These are phyloP conservation scores for Microcebus jonahi DNA, from an alignment of 2,113 vertebrate genomes.

Conservation along the genomic window DNA sequence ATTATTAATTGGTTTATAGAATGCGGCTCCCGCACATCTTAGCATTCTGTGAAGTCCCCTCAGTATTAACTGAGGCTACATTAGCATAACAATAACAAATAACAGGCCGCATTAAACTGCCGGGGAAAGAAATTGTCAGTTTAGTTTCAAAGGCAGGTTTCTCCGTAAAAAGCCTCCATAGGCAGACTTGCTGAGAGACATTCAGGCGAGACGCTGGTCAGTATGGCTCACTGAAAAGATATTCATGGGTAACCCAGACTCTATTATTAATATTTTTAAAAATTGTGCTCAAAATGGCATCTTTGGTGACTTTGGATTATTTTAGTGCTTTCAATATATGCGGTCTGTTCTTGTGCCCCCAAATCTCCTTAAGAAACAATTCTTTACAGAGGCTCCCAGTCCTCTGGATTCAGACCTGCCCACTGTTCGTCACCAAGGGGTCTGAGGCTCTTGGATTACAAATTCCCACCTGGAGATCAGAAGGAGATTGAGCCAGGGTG, in stretches of 20 bases:
- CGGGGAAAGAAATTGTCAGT: slow-evolving; percentile 37
- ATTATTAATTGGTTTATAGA: slow-evolving; percentile 73
- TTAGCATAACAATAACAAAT: slow-evolving; percentile 66
- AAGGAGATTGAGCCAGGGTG: neutral
- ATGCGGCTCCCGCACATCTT: slow-evolving; percentile 35
- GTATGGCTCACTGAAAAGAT: slow-evolving; percentile 59
- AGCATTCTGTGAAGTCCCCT: slow-evolving; percentile 43
- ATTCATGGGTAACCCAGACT: slow-evolving; percentile 28
- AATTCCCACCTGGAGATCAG: neutral
- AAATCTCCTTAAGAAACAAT: slow-evolving; percentile 51
- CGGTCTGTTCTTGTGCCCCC: slow-evolving; percentile 40
- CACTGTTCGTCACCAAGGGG: neutral
- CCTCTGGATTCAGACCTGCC: neutral
- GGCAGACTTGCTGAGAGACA: slow-evolving; percentile 4
- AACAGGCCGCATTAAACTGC: slow-evolving; percentile 20
- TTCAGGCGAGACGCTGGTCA: slow-evolving; percentile 5
- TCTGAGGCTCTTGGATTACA: neutral
- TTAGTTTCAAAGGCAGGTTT: slow-evolving; percentile 53
- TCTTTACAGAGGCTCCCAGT: neutral
- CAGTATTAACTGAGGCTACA: slow-evolving; percentile 5
- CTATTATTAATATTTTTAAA: slow-evolving; percentile 48
- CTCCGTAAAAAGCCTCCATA: neutral
- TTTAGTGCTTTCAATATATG: slow-evolving; percentile 43
- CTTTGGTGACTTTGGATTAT: slow-evolving; percentile 43
- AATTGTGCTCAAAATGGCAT: slow-evolving; percentile 10